Evolutionary conservation across 2,888 invertebrate species (phyloP).

Genomic region (Harpalus rubripes): DNA sequence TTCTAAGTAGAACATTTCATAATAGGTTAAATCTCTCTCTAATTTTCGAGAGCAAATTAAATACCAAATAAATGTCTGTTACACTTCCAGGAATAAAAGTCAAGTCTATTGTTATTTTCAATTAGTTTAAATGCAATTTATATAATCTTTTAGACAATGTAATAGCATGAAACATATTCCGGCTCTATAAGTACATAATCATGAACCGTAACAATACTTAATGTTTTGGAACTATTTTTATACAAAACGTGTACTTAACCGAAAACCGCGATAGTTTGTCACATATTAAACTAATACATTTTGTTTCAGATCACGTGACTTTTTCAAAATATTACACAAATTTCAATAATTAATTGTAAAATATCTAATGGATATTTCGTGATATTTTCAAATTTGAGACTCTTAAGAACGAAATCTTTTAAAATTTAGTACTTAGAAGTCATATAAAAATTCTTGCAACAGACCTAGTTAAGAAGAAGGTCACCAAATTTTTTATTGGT

Average conservation of each 20-base stretch:
- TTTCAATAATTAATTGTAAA: too few species aligned
- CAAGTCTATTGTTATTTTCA: constrained; percentile 39
- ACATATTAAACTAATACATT: too few species aligned
- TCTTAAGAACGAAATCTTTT: too few species aligned
- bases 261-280: too few species aligned
- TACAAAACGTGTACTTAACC: background rate
- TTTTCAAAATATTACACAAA: too few species aligned
- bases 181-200: constrained; percentile 7
- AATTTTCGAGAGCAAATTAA: constrained; percentile 14
- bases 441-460: too few species aligned
- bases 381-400: too few species aligned
- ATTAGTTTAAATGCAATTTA: constrained; percentile 25
- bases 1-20: constrained; percentile 21
- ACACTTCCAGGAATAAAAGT: constrained; percentile 14
- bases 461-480: too few species aligned
- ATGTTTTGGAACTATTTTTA: constrained; percentile 31
- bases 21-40: constrained; percentile 30
- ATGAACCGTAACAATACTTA: constrained; percentile 32
- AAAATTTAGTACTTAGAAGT: too few species aligned
- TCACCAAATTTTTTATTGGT: too few species aligned
- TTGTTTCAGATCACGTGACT: too few species aligned
- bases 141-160: constrained; percentile 31
- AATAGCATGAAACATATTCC: constrained; percentile 11
- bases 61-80: constrained; percentile 32
- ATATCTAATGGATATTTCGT: too few species aligned